Evolutionary conservation across 2,888 invertebrate species (phyloP).

Genomic region (Linnaemya vulpina): DNA sequence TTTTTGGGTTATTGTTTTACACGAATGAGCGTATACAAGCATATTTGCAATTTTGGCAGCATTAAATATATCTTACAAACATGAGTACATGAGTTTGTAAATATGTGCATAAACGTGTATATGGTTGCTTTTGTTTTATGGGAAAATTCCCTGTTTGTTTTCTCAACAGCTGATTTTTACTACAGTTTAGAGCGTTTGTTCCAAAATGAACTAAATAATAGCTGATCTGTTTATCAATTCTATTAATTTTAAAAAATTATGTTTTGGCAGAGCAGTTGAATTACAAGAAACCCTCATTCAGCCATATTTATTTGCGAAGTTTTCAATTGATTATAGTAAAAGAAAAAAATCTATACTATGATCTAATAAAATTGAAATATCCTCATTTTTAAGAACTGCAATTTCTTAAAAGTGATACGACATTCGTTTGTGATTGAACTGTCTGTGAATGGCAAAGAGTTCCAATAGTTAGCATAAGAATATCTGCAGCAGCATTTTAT

Average conservation of each 20-base stretch:
- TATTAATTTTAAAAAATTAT: not conserved
- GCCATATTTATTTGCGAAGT: no score
- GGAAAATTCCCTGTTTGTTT: slow-evolving; percentile 53
- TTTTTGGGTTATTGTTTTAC: slow-evolving; percentile 11
- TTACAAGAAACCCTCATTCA: no score
- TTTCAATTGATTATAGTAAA: no score
- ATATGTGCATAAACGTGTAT: slow-evolving; percentile 34
- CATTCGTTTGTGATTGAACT: no score
- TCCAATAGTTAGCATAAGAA: no score
- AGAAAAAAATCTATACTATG: no score
- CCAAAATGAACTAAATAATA: not conserved
- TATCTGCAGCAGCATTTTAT: no score
- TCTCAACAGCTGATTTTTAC: slow-evolving; percentile 57
- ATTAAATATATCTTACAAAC: slow-evolving; percentile 34
- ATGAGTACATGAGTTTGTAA: not conserved
- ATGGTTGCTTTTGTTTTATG: slow-evolving; percentile 16
- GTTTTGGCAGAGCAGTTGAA: no score
- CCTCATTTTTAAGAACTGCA: no score
- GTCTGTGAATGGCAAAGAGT: no score
- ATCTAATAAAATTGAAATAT: no score
- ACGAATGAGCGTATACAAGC: not conserved
- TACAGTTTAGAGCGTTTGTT: slow-evolving; percentile 19
- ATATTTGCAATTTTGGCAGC: slow-evolving; percentile 5
- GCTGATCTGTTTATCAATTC: slow-evolving; percentile 12
- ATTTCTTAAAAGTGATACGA: no score